phyloP scores from a whole-genome alignment of 2,888 invertebrate species.

The Endomychus coccineus region DNA sequence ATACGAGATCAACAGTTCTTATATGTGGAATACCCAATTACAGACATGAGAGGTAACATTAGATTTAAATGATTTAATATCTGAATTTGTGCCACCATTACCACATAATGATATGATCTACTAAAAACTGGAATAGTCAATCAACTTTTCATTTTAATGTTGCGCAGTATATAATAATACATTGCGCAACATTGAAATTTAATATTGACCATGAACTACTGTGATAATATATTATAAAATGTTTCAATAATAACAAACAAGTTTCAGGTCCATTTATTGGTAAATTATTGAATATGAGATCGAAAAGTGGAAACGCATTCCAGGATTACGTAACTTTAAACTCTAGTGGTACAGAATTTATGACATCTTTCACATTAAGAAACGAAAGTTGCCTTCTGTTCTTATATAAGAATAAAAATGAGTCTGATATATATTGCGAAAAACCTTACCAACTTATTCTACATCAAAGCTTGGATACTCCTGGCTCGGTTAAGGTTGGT shows the following conservation, averaged over 20 bases:
- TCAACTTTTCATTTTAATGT: too few relatives aligned
- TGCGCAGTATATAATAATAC: too few relatives aligned
- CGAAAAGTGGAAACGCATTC: slow-evolving; percentile 1
- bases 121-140: too few relatives aligned
- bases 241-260: not conserved
- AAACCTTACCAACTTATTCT: not conserved
- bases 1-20: slow-evolving; percentile 13
- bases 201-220: not conserved
- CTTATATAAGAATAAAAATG: slow-evolving; percentile 6
- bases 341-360: slow-evolving; percentile 7
- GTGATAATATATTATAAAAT: not conserved
- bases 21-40: slow-evolving; percentile 10
- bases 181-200: too few relatives aligned
- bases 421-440: slow-evolving; percentile 8
- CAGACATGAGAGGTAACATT: slow-evolving; percentile 3
- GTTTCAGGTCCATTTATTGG: slow-evolving; percentile 8
- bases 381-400: slow-evolving; percentile 5
- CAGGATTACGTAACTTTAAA: slow-evolving; percentile 4
- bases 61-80: not conserved
- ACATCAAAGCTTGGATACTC: not conserved
- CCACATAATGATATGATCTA: too few relatives aligned
- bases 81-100: too few relatives aligned
- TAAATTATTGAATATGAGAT: slow-evolving; percentile 8
- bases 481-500: not conserved
- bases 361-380: slow-evolving; percentile 4